A percentile compares a stretch with the other conserved stretches of the same genome.
Conservation (phyloP, 1,140 invertebrate genomes). For the Tetranychus urticae region DNA sequence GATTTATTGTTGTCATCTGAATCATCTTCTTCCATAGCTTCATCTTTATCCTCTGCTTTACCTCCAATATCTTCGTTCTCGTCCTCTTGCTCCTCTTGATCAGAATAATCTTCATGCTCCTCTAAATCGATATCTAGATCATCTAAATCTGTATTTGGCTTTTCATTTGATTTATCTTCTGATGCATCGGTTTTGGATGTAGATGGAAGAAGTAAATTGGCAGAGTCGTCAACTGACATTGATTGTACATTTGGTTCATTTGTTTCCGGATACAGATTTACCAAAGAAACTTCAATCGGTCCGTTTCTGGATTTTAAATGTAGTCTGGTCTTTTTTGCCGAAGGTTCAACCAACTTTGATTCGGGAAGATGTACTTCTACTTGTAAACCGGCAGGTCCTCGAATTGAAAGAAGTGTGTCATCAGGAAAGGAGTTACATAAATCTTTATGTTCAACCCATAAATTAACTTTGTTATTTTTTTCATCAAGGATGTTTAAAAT, state of each 20-base stretch:
- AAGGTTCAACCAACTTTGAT: slow-evolving; percentile 8
- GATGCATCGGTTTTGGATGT: not conserved
- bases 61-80: no score
- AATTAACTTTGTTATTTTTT: slow-evolving; percentile 37
- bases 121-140: not conserved
- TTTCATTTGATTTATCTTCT: not conserved
- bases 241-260: not conserved
- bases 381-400: slow-evolving; percentile 52
- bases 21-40: not conserved
- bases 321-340: slow-evolving; percentile 24
- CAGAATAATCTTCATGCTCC: not conserved
- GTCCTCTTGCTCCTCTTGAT: slow-evolving; percentile 5
- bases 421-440: slow-evolving; percentile 38
- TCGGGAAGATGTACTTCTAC: slow-evolving; percentile 36
- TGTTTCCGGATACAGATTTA: slow-evolving; percentile 25
- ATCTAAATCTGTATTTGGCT: no score
- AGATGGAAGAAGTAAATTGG: not conserved
- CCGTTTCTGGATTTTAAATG: slow-evolving; percentile 29
- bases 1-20: not conserved
- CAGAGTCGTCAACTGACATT: not conserved
- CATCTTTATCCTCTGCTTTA: not conserved
- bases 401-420: slow-evolving; percentile 42
- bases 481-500: slow-evolving; percentile 67
- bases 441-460: slow-evolving; percentile 57
- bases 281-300: slow-evolving; percentile 30